These are phyloP conservation scores for Meiosimyza platycephala DNA, from an alignment of 2,888 invertebrate genomes.

Conservation along the genomic window DNA sequence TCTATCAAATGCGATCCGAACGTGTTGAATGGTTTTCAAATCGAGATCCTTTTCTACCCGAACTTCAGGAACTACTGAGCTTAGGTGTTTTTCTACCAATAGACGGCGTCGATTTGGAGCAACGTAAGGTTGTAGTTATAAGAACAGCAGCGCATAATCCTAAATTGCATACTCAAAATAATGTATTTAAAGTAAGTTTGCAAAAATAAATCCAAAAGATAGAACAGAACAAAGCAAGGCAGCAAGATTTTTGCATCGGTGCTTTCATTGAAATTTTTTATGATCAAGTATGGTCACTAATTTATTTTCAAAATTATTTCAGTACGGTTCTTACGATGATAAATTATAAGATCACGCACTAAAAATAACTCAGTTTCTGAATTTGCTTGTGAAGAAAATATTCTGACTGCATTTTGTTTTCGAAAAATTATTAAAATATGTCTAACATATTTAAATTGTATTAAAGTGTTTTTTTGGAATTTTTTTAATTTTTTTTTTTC, in stretches of 20 bases:
- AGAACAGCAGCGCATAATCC: constrained; percentile 73
- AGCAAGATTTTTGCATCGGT: too few species aligned
- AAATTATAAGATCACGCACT: too few species aligned
- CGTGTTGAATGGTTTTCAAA: constrained; percentile 73
- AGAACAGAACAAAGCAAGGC: too few species aligned
- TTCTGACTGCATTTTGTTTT: too few species aligned
- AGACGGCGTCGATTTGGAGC: constrained; percentile 67
- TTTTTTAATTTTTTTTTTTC: too few species aligned
- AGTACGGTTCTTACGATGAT: neutral
- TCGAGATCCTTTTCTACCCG: constrained; percentile 71
- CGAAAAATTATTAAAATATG: too few species aligned
- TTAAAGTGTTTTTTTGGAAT: too few species aligned
- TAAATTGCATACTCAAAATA: constrained; percentile 69
- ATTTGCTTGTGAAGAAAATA: too few species aligned
- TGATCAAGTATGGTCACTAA: too few species aligned
- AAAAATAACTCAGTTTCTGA: too few species aligned
- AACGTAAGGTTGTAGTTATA: constrained; percentile 72
- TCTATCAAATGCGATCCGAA: constrained; percentile 70
- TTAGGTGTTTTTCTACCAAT: constrained; percentile 74
- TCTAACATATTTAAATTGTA: too few species aligned
- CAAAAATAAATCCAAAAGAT: neutral
- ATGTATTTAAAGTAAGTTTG: constrained; percentile 71
- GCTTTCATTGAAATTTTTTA: neutral
- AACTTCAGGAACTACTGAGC: constrained; percentile 71
- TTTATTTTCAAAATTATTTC: neutral